These are phyloP conservation scores for Drosophila kokeensis DNA, from an alignment of 2,888 invertebrate genomes.

Conservation along the genomic window DNA sequence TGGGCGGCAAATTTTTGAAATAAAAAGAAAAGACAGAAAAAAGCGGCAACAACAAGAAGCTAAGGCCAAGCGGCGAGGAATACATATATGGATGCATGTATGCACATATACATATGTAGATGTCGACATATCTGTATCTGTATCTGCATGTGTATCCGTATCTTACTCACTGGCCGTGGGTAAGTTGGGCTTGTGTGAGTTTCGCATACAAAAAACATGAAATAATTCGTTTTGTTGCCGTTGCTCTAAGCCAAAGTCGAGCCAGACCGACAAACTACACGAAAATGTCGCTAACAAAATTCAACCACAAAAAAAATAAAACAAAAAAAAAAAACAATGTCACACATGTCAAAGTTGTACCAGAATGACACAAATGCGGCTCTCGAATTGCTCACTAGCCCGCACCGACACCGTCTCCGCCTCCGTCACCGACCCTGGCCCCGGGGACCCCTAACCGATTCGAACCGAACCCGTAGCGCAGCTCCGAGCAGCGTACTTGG, in stretches of 20 bases:
- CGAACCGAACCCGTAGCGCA: slow-evolving; percentile 15
- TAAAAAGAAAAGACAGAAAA: slow-evolving; percentile 35
- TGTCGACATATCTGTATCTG: slow-evolving; percentile 43
- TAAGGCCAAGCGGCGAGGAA: slow-evolving; percentile 45
- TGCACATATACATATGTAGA: slow-evolving; percentile 56
- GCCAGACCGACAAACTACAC: slow-evolving; percentile 66
- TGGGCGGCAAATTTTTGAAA: slow-evolving; percentile 63
- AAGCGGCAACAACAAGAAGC: slow-evolving; percentile 20
- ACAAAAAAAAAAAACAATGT: slow-evolving; percentile 70
- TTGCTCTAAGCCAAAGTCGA: slow-evolving; percentile 53
- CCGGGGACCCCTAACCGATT: slow-evolving; percentile 24
- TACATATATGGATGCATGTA: slow-evolving; percentile 35
- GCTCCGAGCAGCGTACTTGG: slow-evolving; percentile 30
- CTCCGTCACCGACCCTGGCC: slow-evolving; percentile 10
- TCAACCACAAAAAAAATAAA: slow-evolving; percentile 45
- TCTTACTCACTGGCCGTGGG: slow-evolving; percentile 61
- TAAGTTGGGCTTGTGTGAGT: slow-evolving; percentile 60
- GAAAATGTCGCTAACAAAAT: slow-evolving; percentile 73
- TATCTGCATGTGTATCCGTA: slow-evolving; percentile 61
- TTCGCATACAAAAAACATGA: slow-evolving; percentile 66
- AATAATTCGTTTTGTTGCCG: slow-evolving; percentile 68
- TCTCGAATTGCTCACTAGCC: slow-evolving; percentile 72
- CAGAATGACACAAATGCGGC: slow-evolving; percentile 81
- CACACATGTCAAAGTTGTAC: slow-evolving; percentile 84
- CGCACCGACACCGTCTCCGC: slow-evolving; percentile 2